These are phyloP conservation scores for Myathropa florea DNA, from an alignment of 2,888 invertebrate species.

Conservation along the genomic window DNA sequence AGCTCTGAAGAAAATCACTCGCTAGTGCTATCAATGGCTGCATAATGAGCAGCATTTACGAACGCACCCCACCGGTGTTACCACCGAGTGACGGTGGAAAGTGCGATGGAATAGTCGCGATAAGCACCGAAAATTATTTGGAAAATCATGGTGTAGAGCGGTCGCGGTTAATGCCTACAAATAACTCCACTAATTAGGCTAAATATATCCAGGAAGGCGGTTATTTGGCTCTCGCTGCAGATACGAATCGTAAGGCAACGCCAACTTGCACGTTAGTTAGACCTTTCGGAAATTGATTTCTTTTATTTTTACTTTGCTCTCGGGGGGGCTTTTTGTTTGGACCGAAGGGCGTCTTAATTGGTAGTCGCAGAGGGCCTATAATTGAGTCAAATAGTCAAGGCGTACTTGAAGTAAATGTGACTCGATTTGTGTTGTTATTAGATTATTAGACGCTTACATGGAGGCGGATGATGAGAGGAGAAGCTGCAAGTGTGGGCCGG, in stretches of 20 bases:
- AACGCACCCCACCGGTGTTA: background rate
- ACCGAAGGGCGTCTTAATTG: background rate
- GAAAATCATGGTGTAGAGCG: constrained; percentile 50
- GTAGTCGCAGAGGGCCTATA: background rate
- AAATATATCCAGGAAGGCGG: constrained; percentile 46
- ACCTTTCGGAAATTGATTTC: constrained; percentile 41
- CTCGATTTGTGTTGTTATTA: background rate
- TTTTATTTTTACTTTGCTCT: background rate
- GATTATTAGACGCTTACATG: background rate
- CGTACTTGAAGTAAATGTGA: background rate
- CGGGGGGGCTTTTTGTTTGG: background rate
- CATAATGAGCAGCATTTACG: constrained; percentile 7
- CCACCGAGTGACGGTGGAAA: constrained; percentile 10
- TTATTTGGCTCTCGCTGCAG: constrained; percentile 36
- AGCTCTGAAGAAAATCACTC: background rate
- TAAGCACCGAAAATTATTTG: constrained; percentile 43
- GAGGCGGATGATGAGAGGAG: background rate
- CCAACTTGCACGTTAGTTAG: constrained; percentile 14
- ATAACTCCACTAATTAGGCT: constrained; percentile 58
- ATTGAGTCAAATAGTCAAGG: background rate
- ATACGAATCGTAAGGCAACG: constrained; percentile 28
- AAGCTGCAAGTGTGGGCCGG: too few species aligned
- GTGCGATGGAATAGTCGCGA: constrained; percentile 43
- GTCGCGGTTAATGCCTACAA: constrained; percentile 54
- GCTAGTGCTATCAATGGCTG: background rate